Evolutionary conservation across 2,888 invertebrate species (phyloP), one percentile per base, ranked within the genome.

Genomic region (Ecliptopera silaceata): DNA sequence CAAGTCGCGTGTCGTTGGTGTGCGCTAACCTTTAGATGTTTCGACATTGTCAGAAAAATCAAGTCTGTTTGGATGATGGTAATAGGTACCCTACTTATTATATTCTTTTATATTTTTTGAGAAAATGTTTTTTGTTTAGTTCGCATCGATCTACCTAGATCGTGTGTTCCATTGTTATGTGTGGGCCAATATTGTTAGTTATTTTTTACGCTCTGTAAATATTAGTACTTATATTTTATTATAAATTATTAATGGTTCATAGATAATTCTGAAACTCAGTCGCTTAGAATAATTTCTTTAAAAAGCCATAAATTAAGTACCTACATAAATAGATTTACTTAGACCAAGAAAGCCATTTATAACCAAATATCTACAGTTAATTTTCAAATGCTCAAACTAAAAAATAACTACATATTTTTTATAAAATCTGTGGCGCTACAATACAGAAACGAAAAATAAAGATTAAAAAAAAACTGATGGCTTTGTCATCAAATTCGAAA

Each of bases 351-450:
- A 69, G 78, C 78, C 77, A 79, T 79, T 72, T 66, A 59, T 51
- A 66, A 76, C 77, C 80, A 78, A 78, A 79, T 72, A 77, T 67
- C 66, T 72, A 60, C 66, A 63, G 54, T 66, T 58, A 64, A 71
- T 74, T 72, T 70, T 71, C 74, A 70, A 68, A 54, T 59, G 56
- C 49, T 63, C 61, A 59, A 61, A 53, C 29, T 3, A 17, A 26
- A 34, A 26, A 44, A 47, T 12, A 26, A 43, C 20, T 26, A 22
- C 22, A 42, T 46, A 46, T 20, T 54, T 56, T 47, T 53, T 49
- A 12, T 53, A 58, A 48, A n/a, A 31, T 42, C 36, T 43, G 26
- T 47, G 47, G 47, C 47, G 41, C 52, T 36, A 44, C 32, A 45
- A 31, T 12, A 38, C 29, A 29, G 4, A 4, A 41, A n/a, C 13